Evolutionary conservation across 2,113 vertebrate genomes (phyloP).

Genomic region (Scopus umbretta): DNA sequence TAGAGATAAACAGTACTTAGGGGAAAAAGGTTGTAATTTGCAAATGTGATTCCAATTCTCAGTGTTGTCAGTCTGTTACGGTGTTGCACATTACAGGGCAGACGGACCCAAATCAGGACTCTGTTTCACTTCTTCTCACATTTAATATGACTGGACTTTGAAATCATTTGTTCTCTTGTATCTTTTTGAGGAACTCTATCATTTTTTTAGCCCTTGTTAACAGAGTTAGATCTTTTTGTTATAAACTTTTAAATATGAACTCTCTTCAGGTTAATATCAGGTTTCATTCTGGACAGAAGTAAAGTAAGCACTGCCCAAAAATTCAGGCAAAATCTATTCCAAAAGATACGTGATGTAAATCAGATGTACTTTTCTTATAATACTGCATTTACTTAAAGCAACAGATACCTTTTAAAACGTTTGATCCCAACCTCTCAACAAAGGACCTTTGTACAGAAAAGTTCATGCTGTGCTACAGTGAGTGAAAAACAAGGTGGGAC

Average conservation of each 20-base stretch:
- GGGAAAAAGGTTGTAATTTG: background rate
- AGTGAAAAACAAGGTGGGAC: constrained; percentile 4
- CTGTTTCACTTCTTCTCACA: background rate
- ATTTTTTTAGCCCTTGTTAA: background rate
- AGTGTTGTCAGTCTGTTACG: background rate
- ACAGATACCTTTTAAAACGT: background rate
- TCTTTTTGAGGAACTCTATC: background rate
- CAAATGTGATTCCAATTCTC: background rate
- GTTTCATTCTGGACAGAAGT: background rate
- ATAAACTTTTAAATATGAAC: background rate
- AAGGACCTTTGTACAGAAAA: background rate
- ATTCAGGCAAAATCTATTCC: background rate
- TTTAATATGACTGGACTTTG: background rate
- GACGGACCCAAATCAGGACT: background rate
- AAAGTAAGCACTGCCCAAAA: background rate
- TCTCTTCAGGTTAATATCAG: background rate
- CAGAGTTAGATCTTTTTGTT: background rate
- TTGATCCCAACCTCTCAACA: background rate
- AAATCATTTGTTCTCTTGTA: background rate
- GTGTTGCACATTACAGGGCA: background rate
- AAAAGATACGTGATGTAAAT: background rate
- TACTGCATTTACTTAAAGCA: background rate
- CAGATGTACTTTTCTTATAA: background rate
- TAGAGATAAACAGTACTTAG: background rate
- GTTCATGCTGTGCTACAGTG: background rate